These are phyloP conservation scores for Geotrypetes seraphini DNA, from an alignment of 2,797 vertebrate genomes.

Conservation along the genomic window DNA sequence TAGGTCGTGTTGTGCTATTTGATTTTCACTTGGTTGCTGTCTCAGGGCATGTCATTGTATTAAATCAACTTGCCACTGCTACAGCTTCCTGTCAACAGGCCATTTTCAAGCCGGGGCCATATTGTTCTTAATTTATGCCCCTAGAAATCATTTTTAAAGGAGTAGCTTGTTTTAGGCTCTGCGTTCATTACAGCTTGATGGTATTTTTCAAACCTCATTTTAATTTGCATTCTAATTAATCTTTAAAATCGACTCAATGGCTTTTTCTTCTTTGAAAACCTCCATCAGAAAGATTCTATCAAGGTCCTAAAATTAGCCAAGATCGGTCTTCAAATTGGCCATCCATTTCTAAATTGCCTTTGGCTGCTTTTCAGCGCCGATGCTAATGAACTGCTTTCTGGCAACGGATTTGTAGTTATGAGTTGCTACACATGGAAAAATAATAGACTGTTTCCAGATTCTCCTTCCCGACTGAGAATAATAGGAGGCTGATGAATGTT, in stretches of 20 bases:
- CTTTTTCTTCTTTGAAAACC: slow-evolving; percentile 11
- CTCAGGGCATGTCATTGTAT: too few relatives aligned
- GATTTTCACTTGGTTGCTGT: too few relatives aligned
- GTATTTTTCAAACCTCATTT: slow-evolving; percentile 33
- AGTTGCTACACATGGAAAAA: neutral
- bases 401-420: neutral
- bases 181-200: slow-evolving; percentile 40
- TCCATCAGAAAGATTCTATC: slow-evolving; percentile 22
- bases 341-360: neutral
- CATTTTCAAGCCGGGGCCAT: slow-evolving; percentile 28
- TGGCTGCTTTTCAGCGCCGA: slow-evolving; percentile 11
- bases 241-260: slow-evolving; percentile 43
- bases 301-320: slow-evolving; percentile 19
- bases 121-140: slow-evolving; percentile 17
- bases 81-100: neutral
- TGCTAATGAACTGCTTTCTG: slow-evolving; percentile 1
- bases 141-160: slow-evolving; percentile 24
- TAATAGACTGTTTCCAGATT: too few relatives aligned
- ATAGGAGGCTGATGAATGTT: too few relatives aligned
- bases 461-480: too few relatives aligned
- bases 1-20: too few relatives aligned
- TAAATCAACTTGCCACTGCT: neutral
- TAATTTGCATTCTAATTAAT: slow-evolving; percentile 60
- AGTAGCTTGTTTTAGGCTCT: slow-evolving; percentile 31
- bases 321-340: slow-evolving; percentile 8